Evolutionary conservation across 2,797 vertebrate species (phyloP), one percentile per base, ranked within the genome.

Genomic region (Agapornis canus): DNA sequence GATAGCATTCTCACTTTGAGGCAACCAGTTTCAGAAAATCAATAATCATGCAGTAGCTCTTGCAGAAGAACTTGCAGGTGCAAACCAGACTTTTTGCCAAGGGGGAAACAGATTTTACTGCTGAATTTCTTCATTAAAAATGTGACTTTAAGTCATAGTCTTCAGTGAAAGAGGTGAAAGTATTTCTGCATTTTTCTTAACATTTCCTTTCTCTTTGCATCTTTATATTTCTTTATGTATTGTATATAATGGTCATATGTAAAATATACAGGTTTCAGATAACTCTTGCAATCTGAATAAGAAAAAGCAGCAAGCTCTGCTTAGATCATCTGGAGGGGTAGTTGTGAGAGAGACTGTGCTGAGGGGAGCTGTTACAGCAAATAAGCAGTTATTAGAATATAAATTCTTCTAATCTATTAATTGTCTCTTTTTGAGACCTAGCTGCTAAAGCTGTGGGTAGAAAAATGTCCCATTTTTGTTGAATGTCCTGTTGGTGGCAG

Each of bases 401-500:
- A 63, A 94, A 89, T 83, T 76, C 23, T 48, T 86, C 69, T 73
- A 31, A 60, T 75, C 64, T 82, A n/a, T 56, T 81, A 15, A 29
- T 61, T 75, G 16, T 13, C 13, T 39, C 29, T 63, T 84, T 60
- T 32, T 22, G 57, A 82, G 66, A 63, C 9, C 0, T 14, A 27
- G 22, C 8, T 56, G 52, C 64, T 71, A 60, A 66, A 81, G 73
- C 47, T 61, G 20, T 31, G 32, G 47, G 32, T 52, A 45, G 60
- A 65, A 93, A 95, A 95, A 84, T 2, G 3, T 47, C 56, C 92
- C 42, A 1, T 51, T 89, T 97, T 96, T 96, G 54, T 72, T 29
- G 16, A 71, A 31, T 5, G 37, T 37, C 96, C 95, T 96, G 92
- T 77, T 97, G 96, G 96, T 94, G 96, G 94, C 95, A 96, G 95